These are phyloP conservation scores for Nomada hirtipes DNA, from an alignment of 2,888 invertebrate species.

Conservation along the genomic window DNA sequence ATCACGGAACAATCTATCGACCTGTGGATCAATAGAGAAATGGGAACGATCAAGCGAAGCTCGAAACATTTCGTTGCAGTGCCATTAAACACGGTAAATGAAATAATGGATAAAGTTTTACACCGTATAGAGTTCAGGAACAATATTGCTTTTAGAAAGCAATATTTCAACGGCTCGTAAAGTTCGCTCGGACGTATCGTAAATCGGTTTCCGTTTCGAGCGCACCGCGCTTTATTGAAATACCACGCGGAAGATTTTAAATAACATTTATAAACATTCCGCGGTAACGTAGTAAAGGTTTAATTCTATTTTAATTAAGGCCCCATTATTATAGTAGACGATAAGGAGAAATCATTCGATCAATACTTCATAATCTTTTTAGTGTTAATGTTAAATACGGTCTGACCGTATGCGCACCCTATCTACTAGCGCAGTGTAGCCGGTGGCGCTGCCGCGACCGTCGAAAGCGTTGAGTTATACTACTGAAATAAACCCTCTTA, in stretches of 20 bases:
- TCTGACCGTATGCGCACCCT: too few relatives aligned
- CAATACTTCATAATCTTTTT: neutral
- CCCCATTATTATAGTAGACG: neutral
- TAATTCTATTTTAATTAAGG: neutral
- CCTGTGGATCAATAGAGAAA: neutral
- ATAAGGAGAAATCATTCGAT: neutral
- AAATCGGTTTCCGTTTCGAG: constrained; percentile 55
- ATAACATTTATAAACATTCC: constrained; percentile 33
- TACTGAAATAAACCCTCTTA: neutral
- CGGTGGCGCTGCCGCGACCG: too few relatives aligned
- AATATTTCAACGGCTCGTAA: constrained; percentile 52
- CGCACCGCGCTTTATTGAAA: constrained; percentile 30
- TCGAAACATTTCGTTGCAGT: constrained; percentile 6
- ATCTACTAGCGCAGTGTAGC: neutral
- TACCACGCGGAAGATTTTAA: constrained; percentile 23
- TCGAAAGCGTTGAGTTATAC: neutral
- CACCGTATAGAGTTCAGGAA: constrained; percentile 37
- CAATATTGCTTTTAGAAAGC: constrained; percentile 56
- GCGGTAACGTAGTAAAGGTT: neutral
- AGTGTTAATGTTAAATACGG: neutral
- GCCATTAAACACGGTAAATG: constrained; percentile 48
- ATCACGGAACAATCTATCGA: neutral
- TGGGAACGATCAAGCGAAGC: constrained; percentile 16
- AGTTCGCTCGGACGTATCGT: constrained; percentile 43
- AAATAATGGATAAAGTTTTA: constrained; percentile 52